Conservation (phyloP, 2,888 invertebrate genomes). For the Cheilosia vulpina region DNA sequence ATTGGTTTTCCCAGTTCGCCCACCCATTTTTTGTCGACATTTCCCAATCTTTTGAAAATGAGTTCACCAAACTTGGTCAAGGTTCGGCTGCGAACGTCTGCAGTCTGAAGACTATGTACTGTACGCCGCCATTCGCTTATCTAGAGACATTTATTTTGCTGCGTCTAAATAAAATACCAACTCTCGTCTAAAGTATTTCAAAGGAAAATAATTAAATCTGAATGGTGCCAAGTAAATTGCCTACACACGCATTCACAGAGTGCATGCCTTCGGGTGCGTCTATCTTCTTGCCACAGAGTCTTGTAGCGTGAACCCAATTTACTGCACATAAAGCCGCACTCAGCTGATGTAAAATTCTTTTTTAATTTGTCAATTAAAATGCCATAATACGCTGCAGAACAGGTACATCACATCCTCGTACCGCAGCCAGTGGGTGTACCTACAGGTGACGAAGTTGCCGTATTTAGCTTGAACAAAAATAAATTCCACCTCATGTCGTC, state of each 20-base stretch:
- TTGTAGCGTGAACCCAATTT: slow-evolving; percentile 24
- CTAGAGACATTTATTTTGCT: neutral
- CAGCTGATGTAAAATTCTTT: slow-evolving; percentile 33
- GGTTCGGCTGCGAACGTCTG: slow-evolving; percentile 14
- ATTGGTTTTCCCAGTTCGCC: no score
- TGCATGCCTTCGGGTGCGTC: neutral
- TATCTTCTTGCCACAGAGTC: slow-evolving; percentile 22
- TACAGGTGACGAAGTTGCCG: slow-evolving; percentile 51
- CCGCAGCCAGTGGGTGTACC: slow-evolving; percentile 33
- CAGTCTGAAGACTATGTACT: neutral
- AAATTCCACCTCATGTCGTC: slow-evolving; percentile 40
- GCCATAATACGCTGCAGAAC: slow-evolving; percentile 21
- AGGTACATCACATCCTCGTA: slow-evolving; percentile 27
- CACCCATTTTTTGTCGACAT: no score
- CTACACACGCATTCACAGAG: neutral
- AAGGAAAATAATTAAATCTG: slow-evolving; percentile 56
- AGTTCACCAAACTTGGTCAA: slow-evolving; percentile 36
- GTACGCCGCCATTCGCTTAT: neutral
- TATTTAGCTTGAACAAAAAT: slow-evolving; percentile 51
- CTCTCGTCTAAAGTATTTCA: neutral
- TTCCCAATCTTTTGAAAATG: neutral
- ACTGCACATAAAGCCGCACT: slow-evolving; percentile 18
- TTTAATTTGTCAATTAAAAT: slow-evolving; percentile 61
- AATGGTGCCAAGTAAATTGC: slow-evolving; percentile 67
- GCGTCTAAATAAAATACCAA: neutral